phyloP scores from a whole-genome alignment of 2,888 invertebrate genomes.

The Harmothoe impar region DNA sequence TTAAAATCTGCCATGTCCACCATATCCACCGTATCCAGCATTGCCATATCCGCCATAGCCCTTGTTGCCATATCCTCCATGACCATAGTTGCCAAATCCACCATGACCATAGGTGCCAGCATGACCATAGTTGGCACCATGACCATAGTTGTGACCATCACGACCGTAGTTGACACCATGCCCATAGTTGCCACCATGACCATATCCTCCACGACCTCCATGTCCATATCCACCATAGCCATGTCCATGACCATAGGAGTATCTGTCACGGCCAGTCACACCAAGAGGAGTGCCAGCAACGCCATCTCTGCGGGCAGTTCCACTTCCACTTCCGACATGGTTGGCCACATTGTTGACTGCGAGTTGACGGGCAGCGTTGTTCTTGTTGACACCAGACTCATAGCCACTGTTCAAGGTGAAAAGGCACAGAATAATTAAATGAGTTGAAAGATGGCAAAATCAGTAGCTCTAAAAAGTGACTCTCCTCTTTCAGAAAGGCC shows the following conservation, averaged over 20 bases:
- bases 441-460: too few relatives aligned
- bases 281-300: slow-evolving; percentile 50
- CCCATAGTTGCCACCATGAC: background rate
- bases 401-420: background rate
- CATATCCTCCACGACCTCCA: background rate
- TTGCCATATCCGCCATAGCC: background rate
- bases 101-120: too few relatives aligned
- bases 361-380: slow-evolving; percentile 33
- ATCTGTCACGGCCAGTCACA: slow-evolving; percentile 35
- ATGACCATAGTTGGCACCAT: too few relatives aligned
- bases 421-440: background rate
- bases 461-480: too few relatives aligned
- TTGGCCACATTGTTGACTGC: slow-evolving; percentile 28
- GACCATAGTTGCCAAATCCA: too few relatives aligned
- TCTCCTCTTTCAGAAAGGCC: too few relatives aligned
- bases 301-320: slow-evolving; percentile 48
- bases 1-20: background rate
- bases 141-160: background rate
- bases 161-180: too few relatives aligned
- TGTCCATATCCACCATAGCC: slow-evolving; percentile 12
- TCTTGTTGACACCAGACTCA: slow-evolving; percentile 26
- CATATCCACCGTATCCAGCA: background rate
- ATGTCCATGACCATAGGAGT: slow-evolving; percentile 38
- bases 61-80: too few relatives aligned
- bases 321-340: slow-evolving; percentile 27